phyloP scores from a whole-genome alignment of 2,113 vertebrate genomes.

The Procapra przewalskii region DNA sequence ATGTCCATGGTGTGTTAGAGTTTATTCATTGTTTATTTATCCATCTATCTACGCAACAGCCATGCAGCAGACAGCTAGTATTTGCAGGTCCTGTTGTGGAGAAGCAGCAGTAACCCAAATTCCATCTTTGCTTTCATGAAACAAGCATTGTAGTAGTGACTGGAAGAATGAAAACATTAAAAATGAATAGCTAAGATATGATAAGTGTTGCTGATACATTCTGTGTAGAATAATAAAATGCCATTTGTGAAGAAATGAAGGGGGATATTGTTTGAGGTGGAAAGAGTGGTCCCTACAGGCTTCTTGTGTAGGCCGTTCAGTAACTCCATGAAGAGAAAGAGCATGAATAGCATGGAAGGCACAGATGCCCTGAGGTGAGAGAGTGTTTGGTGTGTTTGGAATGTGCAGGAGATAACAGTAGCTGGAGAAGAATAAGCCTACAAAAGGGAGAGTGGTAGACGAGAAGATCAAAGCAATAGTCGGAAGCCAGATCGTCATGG shows the following conservation, averaged over 20 bases:
- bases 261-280: background rate
- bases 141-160: background rate
- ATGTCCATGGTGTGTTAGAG: background rate
- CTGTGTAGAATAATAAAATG: background rate
- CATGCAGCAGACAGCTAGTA: background rate
- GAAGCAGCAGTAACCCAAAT: background rate
- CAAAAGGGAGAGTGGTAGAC: background rate
- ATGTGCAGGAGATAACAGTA: background rate
- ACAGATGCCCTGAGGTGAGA: background rate
- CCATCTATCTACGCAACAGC: background rate
- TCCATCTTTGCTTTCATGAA: background rate
- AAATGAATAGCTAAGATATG: background rate
- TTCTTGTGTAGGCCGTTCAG: background rate
- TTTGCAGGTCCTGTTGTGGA: background rate
- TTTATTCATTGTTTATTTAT: background rate
- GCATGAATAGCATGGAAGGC: background rate
- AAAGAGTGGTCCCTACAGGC: fast-evolving
- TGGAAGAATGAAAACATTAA: background rate
- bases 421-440: background rate
- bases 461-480: background rate
- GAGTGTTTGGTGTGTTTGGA: background rate
- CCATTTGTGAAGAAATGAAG: background rate
- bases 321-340: background rate
- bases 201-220: background rate
- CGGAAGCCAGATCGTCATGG: background rate